Evolutionary conservation across 2,113 vertebrate species (phyloP), one percentile per base, ranked within the genome.

Genomic region (Proterorhinus semilunaris): DNA sequence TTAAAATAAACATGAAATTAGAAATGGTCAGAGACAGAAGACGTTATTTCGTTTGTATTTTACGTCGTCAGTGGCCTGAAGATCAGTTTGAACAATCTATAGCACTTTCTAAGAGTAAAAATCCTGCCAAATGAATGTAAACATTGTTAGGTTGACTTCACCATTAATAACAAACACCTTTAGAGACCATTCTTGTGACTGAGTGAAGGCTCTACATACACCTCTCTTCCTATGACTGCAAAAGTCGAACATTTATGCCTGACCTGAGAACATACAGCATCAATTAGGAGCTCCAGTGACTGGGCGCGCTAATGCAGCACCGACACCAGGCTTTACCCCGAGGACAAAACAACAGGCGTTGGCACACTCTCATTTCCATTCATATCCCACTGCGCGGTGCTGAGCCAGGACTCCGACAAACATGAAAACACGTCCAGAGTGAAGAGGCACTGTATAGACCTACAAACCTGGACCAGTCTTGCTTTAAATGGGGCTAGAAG

Each of bases 301-400:
- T 48, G n/a, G 44, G 55, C 65, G 57, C 36, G 49, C 54, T 67
- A 49, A 64, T 59, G 9, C 46, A 15, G 5, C 62, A 58, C 63
- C 65, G 69, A 63, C 50, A 49, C 44, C 63, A 68, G 48, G 52
- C 61, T 71, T 66, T 62, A 7, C 54, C 69, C 71, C 53, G 17
- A 64, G 62, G 76, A 80, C 51, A 73, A 80, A 80, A 83, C 53
- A 75, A 81, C 82, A 86, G 80, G 78, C 71, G 57, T 69, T 36
- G 21, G 72, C 59, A 62, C 45, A 50, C 66, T 47, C 66, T 68
- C 55, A 80, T 78, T 82, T 79, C 71, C 73, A 83, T 81, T 69
- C 72, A 81, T 71, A 71, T 57, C 48, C 42, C 67, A 63, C 68
- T 68, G 48, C 61, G 62, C 63, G 71, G 68, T 69, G 69, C 15